Evolutionary conservation across 2,797 vertebrate genomes (phyloP), one percentile per base, ranked within the genome.

Genomic region (Pangasius macronema): DNA sequence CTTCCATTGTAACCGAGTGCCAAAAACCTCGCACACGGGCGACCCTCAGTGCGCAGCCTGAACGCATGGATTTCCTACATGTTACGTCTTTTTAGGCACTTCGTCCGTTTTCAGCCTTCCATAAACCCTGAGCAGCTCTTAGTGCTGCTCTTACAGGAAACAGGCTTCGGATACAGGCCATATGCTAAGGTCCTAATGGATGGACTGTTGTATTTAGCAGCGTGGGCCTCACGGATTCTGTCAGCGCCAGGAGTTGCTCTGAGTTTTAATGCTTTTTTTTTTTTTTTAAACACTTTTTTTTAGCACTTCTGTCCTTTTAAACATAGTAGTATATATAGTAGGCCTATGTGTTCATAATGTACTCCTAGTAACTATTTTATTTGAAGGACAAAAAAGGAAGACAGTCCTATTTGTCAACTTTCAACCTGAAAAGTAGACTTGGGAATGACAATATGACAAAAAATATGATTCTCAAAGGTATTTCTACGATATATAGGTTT

Each of bases 1-100:
- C 91, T 91, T 88, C 89, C 82, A 90, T 91, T 91, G 91, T 90
- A 84, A 46, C 65, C 36, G 49, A 27, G 84, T 77, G 75, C 70
- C 84, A 77, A 68, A 82, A 68, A 49, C 80, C 75, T 42, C 24
- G 36, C 59, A 68, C 51, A 9, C 18, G 55, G 84, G 57, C 80
- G 55, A 83, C 85, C 73, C 85, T 51, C 42, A 49, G 18, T n/a
- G 6, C 8, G 16, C 46, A 46, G 77, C 55, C 46, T 51, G 68
- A 85, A 73, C 51, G 61, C 67, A 39, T 61, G 20, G 65, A 63
- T 73, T 89, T 89, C 90, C 86, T 83, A 82, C 42, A 70, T 36
- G 42, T 16, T 6, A 36, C 11, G 14, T 27, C 39, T 77, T 76
- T 67, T 77, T 36, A 55, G 33, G 57, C 57, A 16, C 5, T 85